Base-by-base conservation (phyloP, 1,140 invertebrate species). In the Bombus breviceps region DNA sequence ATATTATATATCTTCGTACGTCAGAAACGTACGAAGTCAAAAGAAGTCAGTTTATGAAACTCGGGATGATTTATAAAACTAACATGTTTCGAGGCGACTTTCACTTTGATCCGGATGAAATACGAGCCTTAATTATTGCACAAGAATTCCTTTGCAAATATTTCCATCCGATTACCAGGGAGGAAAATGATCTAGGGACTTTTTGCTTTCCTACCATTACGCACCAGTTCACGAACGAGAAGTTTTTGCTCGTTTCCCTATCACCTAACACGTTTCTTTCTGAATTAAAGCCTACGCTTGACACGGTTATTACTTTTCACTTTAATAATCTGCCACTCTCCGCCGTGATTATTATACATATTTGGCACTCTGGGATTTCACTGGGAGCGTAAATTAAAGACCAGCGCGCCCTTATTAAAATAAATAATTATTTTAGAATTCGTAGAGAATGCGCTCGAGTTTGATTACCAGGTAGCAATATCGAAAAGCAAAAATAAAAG, bases 291-390 rank as follows among this genome's bases (percentile, higher is more conserved):
- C 32, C 59, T 12, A 83, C 73, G 57, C 81, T 83, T 83, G 81
- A 83, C 81, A 83, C 81, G 73, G 34, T 83, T 76, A 83, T 77
- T 77, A 77, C 43, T 68, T 77, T 83, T 76, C 81, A 68, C 73
- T 83, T 83, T 83, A 83, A 76, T 77, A 77, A 83, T 57, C 73
- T n/a, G 25, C 43, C 64, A 39, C 39, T 66, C 34, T 9, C 15
- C 72, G 32, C 0, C 25, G 22, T 25, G 18, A 34, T 76, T 68
- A 37, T 74, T 76, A 68, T n/a, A 53, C 47, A 22, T 53, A 64
- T 76, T 76, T n/a, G 39, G 18, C 59, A 53, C 34, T 83, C 22
- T 15, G 22, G 15, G 3, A 53, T 83, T 76, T 76, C 81, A 8
- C 39, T 34, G 25, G 10, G 12, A 39, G 18, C 34, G 59, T 37